Evolutionary conservation across 2,888 invertebrate species (phyloP).

Genomic region (Kuschelorhynchus macadamiae): DNA sequence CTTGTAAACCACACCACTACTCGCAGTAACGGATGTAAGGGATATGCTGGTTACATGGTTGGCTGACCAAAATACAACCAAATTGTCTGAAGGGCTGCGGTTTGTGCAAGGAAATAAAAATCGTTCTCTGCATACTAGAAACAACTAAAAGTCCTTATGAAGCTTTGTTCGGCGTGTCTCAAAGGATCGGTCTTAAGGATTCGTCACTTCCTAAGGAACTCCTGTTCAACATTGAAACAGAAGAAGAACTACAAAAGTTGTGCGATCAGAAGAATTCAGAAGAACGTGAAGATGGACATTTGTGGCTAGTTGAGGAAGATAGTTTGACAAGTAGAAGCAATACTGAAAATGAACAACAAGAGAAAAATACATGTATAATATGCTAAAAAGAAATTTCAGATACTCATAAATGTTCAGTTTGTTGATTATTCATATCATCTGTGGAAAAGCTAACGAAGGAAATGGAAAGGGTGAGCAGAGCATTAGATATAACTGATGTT

Average conservation of each 20-base stretch:
- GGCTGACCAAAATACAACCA: background rate
- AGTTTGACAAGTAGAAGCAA: conserved; percentile 1
- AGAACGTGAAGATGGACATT: conserved; percentile 25
- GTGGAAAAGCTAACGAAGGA: conserved; percentile 19
- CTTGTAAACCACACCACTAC: too few species aligned
- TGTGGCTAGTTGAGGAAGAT: background rate
- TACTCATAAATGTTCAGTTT: conserved; percentile 11
- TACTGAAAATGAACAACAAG: conserved; percentile 24
- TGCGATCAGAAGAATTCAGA: conserved; percentile 22
- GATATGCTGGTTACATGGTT: too few species aligned
- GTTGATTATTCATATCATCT: conserved; percentile 28
- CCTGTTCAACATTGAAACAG: background rate
- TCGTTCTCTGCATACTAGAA: conserved; percentile 10
- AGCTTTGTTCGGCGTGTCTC: conserved; percentile 22
- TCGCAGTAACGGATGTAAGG: too few species aligned
- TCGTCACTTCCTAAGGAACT: conserved; percentile 17
- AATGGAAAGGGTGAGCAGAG: conserved; percentile 14
- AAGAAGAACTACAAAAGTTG: background rate
- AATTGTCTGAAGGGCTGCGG: conserved; percentile 10
- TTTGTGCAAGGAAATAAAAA: conserved; percentile 36
- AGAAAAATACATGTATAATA: conserved; percentile 13
- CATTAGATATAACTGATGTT: conserved; percentile 1
- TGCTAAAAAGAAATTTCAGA: too few species aligned
- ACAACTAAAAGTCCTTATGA: conserved; percentile 41
- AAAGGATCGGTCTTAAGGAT: conserved; percentile 36